phyloP scores from a whole-genome alignment of 2,797 vertebrate species.

The Sebastolobus alascanus region DNA sequence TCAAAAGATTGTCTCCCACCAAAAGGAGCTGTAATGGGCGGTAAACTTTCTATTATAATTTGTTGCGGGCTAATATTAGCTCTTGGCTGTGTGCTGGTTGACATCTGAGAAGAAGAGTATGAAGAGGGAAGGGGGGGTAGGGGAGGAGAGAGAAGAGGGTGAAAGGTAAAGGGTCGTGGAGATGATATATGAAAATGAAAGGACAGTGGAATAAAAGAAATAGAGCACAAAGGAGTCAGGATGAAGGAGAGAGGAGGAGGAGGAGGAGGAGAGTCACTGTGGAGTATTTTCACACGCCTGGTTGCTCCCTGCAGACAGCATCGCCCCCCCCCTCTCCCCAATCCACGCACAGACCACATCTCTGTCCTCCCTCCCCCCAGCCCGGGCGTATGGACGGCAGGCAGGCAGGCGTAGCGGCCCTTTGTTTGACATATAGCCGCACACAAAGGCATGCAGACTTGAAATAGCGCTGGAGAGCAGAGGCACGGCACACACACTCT shows the following conservation, averaged over 20 bases:
- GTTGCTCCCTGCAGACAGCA: slow-evolving; percentile 67
- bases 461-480: slow-evolving; percentile 47
- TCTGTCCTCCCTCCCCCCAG: slow-evolving; percentile 49
- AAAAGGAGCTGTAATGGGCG: slow-evolving; percentile 69
- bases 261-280: slow-evolving; percentile 60
- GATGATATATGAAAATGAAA: slow-evolving; percentile 25
- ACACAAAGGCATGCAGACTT: slow-evolving; percentile 75
- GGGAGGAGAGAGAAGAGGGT: neutral
- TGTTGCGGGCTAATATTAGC: slow-evolving; percentile 80
- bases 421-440: slow-evolving; percentile 79
- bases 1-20: slow-evolving; percentile 72
- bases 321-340: neutral
- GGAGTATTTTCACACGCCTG: slow-evolving; percentile 79
- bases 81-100: slow-evolving; percentile 63
- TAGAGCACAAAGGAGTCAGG: slow-evolving; percentile 50
- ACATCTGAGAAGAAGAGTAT: slow-evolving; percentile 60
- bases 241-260: slow-evolving; percentile 9
- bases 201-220: slow-evolving; percentile 1
- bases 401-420: slow-evolving; percentile 49
- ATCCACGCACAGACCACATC: slow-evolving; percentile 25
- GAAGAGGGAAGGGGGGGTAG: slow-evolving; percentile 22
- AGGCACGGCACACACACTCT: slow-evolving; percentile 14
- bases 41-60: slow-evolving; percentile 78
- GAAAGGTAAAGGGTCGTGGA: slow-evolving; percentile 30
- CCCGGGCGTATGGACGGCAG: slow-evolving; percentile 44